Percentiles rank a stretch among this genome's conserved stretches.
phyloP scores from a whole-genome alignment of 2,797 vertebrate genomes.

The Sebastiscus albofasciatus region DNA sequence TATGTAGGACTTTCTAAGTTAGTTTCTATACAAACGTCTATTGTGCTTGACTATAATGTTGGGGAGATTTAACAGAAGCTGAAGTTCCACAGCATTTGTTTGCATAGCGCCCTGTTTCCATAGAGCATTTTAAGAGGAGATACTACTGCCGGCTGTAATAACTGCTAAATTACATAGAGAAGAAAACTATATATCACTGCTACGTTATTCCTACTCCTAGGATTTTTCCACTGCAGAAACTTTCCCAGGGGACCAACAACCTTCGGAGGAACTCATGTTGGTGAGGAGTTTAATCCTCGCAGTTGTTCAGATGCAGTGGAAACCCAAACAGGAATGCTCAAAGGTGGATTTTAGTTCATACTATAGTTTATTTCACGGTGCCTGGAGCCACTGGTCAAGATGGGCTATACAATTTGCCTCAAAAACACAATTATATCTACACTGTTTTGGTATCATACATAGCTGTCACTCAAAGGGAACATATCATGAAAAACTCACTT shows the following conservation, averaged over 20 bases:
- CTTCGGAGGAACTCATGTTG: not conserved
- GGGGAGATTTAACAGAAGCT: not conserved
- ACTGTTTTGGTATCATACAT: not conserved
- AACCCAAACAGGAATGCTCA: not conserved
- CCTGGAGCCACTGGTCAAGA: not conserved
- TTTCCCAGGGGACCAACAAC: not conserved
- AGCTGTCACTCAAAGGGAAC: not conserved
- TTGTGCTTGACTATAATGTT: not conserved
- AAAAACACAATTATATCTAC: not conserved
- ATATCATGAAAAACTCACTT: not conserved
- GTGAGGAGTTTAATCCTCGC: not conserved
- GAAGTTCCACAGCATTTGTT: conserved; percentile 2
- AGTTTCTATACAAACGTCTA: not conserved
- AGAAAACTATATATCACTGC: not conserved
- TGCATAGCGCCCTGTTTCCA: not conserved
- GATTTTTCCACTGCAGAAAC: not conserved
- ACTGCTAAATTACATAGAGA: conserved; percentile 5
- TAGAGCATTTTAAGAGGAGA: not conserved
- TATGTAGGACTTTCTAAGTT: not conserved
- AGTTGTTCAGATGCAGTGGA: not conserved
- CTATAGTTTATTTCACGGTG: not conserved
- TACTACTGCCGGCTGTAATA: not conserved
- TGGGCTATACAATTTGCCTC: not conserved
- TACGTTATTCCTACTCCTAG: not conserved
- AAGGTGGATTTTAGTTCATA: not conserved